Conservation (phyloP, 2,113 vertebrate species). For the Damaliscus lunatus region DNA sequence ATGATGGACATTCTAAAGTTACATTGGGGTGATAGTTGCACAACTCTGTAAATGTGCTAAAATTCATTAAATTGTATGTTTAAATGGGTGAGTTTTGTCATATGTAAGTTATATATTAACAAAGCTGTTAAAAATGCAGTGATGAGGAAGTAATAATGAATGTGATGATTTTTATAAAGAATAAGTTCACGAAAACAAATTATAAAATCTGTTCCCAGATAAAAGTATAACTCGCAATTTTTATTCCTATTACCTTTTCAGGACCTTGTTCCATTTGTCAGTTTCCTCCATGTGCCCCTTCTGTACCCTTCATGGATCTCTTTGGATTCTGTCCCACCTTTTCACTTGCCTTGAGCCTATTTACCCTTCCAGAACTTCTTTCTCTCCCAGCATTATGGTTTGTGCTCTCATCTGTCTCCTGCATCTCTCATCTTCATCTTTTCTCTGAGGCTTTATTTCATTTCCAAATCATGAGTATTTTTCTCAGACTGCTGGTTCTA, state of each 20-base stretch:
- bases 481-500: not conserved
- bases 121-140: not conserved
- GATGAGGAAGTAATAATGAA: not conserved
- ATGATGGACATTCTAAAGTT: not conserved
- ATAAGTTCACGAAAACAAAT: not conserved
- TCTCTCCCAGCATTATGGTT: not conserved
- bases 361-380: not conserved
- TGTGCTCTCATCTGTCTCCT: not conserved
- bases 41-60: not conserved
- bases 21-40: not conserved
- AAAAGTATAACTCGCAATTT: not conserved
- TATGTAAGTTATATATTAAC: not conserved
- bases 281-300: not conserved
- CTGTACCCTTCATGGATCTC: not conserved
- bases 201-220: not conserved
- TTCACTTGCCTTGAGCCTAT: not conserved
- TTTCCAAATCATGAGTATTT: conserved; percentile 10
- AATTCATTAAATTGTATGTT: not conserved
- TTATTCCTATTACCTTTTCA: not conserved
- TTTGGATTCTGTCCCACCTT: not conserved
- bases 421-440: not conserved
- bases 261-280: not conserved
- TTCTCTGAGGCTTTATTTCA: not conserved
- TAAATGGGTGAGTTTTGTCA: not conserved
- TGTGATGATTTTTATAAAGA: conserved; percentile 5